Conservation (phyloP, 2,888 invertebrate species). For the Sinohyriopsis cumingii region DNA sequence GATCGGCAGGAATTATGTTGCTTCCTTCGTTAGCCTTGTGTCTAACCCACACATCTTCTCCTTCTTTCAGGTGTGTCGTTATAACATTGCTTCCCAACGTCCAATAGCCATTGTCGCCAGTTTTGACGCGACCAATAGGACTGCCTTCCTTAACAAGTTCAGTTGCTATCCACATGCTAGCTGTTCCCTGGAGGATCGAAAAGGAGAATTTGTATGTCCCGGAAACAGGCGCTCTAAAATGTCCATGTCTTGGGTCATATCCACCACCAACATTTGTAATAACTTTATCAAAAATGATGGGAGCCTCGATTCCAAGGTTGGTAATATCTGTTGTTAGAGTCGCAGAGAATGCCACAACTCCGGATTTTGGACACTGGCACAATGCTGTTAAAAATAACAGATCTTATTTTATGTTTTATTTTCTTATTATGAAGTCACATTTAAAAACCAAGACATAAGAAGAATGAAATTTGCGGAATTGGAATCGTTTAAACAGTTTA, state of each 20-base stretch:
- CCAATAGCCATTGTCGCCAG: conserved; percentile 37
- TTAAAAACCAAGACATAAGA: neutral
- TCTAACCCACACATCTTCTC: conserved; percentile 37
- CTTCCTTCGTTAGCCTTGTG: conserved; percentile 32
- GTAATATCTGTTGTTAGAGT: conserved; percentile 60
- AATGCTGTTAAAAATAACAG: conserved; percentile 14
- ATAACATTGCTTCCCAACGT: conserved; percentile 37
- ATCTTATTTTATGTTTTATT: no score
- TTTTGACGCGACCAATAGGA: conserved; percentile 31
- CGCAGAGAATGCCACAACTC: conserved; percentile 63
- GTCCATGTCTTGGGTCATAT: conserved; percentile 61
- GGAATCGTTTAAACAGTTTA: no score
- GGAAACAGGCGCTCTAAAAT: conserved; percentile 64
- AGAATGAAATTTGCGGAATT: neutral
- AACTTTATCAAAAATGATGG: conserved; percentile 61
- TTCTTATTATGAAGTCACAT: neutral
- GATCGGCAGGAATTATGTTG: conserved; percentile 17
- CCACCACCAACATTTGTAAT: conserved; percentile 66
- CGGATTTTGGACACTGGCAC: conserved; percentile 30
- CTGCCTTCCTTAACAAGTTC: conserved; percentile 23
- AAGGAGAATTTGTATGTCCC: conserved; percentile 64
- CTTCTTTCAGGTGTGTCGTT: conserved; percentile 20
- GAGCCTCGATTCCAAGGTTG: conserved; percentile 61
- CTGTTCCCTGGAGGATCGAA: conserved; percentile 26
- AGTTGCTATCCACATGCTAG: conserved; percentile 32